Evolutionary conservation across 2,797 vertebrate genomes (phyloP).

Genomic region (Pipistrellus pygmaeus): DNA sequence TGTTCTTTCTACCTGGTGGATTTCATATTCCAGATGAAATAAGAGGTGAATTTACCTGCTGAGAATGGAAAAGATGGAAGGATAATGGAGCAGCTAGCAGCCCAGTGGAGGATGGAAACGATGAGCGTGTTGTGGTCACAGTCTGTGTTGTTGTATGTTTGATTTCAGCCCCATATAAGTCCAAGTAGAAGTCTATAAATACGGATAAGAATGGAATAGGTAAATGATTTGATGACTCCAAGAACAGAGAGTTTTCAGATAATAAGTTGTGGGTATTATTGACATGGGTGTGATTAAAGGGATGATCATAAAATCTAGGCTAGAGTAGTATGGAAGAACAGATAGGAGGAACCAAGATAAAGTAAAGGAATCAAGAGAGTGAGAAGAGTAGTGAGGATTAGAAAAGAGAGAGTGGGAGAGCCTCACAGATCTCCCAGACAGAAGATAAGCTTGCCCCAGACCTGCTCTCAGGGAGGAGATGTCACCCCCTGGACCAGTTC

Average conservation of each 20-base stretch:
- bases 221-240: not conserved
- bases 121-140: accelerated
- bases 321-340: not conserved
- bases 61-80: not conserved
- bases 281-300: not conserved
- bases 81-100: not conserved
- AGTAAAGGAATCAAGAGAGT: not conserved
- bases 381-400: too few species aligned
- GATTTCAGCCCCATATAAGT: not conserved
- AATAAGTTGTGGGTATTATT: not conserved
- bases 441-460: not conserved
- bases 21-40: not conserved
- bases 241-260: not conserved
- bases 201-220: not conserved
- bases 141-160: accelerated
- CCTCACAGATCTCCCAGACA: not conserved
- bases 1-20: not conserved
- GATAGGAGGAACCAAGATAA: not conserved
- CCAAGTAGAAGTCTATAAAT: not conserved
- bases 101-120: not conserved
- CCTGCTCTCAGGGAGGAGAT: not conserved
- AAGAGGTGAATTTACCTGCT: not conserved
- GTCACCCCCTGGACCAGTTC: accelerated
- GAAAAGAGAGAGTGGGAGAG: not conserved
- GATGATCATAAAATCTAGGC: not conserved